Conservation (phyloP, 2,888 invertebrate genomes). For the Athripsodes cinereus region DNA sequence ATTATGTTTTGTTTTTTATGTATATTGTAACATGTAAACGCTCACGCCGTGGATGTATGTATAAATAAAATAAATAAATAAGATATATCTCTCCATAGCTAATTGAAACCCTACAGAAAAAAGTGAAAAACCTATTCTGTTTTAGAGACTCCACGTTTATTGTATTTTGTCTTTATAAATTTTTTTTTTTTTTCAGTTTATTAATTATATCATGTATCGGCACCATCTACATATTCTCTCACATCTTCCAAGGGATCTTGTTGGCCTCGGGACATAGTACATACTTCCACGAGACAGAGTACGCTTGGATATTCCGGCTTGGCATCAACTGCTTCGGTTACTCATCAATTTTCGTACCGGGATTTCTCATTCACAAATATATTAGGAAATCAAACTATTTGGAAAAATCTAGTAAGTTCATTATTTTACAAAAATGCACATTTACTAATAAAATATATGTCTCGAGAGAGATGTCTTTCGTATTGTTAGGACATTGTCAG, state of each 20-base stretch:
- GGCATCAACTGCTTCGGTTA: conserved; percentile 81
- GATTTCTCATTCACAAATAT: conserved; percentile 76
- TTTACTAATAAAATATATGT: no score
- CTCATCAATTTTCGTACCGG: conserved; percentile 81
- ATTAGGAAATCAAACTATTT: conserved; percentile 71
- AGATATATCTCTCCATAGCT: not conserved
- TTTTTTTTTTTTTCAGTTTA: conserved; percentile 35
- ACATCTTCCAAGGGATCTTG: conserved; percentile 37
- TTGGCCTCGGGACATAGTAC: conserved; percentile 34
- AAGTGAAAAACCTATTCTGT: no score
- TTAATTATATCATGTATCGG: conserved; percentile 41
- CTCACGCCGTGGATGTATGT: no score
- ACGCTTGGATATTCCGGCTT: conserved; percentile 72
- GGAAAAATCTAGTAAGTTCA: conserved; percentile 64
- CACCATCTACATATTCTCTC: conserved; percentile 41
- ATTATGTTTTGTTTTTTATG: no score
- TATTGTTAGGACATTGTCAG: no score
- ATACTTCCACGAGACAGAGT: conserved; percentile 46
- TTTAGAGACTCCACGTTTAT: no score
- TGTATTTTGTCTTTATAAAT: no score
- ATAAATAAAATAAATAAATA: not conserved
- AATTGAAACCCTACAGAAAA: not conserved
- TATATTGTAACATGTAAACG: no score
- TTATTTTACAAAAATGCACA: no score
- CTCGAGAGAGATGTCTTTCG: no score